Evolutionary conservation across 2,888 invertebrate genomes (phyloP).

Genomic region (Chrysina gloriosa): DNA sequence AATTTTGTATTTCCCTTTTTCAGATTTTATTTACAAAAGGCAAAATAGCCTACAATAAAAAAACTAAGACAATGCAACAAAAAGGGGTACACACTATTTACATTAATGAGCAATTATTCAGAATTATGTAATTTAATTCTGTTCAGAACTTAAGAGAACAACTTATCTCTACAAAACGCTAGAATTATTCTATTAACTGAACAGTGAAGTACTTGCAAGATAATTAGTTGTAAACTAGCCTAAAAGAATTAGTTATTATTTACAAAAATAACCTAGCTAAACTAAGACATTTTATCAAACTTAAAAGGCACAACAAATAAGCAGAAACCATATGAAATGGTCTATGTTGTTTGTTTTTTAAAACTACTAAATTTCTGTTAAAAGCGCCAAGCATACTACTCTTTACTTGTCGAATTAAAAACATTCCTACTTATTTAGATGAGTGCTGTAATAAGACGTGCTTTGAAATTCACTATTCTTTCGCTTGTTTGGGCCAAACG

Average conservation of each 20-base stretch:
- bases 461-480: conserved; percentile 93
- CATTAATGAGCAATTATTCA: conserved; percentile 45
- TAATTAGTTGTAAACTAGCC: not conserved
- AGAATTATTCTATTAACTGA: not conserved
- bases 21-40: conserved; percentile 39
- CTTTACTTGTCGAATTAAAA: conserved; percentile 13
- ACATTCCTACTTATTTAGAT: conserved; percentile 70
- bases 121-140: conserved; percentile 25
- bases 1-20: conserved; percentile 23
- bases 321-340: not conserved
- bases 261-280: conserved; percentile 16
- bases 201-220: not conserved
- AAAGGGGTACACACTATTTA: conserved; percentile 31
- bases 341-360: not conserved
- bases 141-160: not conserved
- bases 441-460: conserved; percentile 88
- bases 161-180: not conserved
- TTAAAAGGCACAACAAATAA: conserved; percentile 3
- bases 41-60: conserved; percentile 32
- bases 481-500: conserved; percentile 90
- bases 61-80: conserved; percentile 32
- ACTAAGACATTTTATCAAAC: conserved; percentile 9
- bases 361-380: not conserved
- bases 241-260: conserved; percentile 13
- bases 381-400: conserved; percentile 31